Percentiles rank a stretch among this genome's conserved stretches.
These are phyloP conservation scores for Sitta europaea DNA, from an alignment of 2,113 vertebrate genomes.

Conservation along the genomic window DNA sequence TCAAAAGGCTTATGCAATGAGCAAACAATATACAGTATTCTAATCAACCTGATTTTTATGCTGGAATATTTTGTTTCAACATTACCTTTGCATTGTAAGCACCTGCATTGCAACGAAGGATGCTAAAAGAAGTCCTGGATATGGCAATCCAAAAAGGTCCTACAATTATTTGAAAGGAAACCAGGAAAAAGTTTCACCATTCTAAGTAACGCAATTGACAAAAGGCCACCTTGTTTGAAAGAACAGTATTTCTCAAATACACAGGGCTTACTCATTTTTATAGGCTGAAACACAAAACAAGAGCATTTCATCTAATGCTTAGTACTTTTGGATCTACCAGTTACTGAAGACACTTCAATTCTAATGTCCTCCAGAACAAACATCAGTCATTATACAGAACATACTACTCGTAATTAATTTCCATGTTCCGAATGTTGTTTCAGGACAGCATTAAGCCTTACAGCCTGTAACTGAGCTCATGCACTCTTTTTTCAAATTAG, in stretches of 20 bases:
- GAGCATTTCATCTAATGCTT: not conserved
- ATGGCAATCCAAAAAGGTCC: not conserved
- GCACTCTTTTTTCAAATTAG: not conserved
- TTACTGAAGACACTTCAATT: not conserved
- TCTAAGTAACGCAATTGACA: not conserved
- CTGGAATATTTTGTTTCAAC: not conserved
- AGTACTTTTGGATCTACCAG: not conserved
- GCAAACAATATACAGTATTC: not conserved
- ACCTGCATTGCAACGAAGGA: not conserved
- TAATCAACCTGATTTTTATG: not conserved
- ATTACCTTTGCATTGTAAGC: not conserved
- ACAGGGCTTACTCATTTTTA: not conserved
- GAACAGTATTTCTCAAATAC: not conserved
- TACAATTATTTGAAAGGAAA: not conserved
- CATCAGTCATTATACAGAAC: not conserved
- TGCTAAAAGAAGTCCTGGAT: not conserved
- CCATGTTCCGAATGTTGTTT: not conserved
- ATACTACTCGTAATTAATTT: not conserved
- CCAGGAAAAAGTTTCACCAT: not conserved
- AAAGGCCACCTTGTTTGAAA: not conserved
- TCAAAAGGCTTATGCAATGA: not conserved
- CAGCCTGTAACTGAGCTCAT: not conserved
- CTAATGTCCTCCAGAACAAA: not conserved
- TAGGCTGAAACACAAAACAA: not conserved
- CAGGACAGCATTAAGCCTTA: not conserved